Percentiles rank a stretch among this genome's conserved stretches.
Conservation (phyloP, 1,140 invertebrate species). For the Caenorhabditis tropicalis region DNA sequence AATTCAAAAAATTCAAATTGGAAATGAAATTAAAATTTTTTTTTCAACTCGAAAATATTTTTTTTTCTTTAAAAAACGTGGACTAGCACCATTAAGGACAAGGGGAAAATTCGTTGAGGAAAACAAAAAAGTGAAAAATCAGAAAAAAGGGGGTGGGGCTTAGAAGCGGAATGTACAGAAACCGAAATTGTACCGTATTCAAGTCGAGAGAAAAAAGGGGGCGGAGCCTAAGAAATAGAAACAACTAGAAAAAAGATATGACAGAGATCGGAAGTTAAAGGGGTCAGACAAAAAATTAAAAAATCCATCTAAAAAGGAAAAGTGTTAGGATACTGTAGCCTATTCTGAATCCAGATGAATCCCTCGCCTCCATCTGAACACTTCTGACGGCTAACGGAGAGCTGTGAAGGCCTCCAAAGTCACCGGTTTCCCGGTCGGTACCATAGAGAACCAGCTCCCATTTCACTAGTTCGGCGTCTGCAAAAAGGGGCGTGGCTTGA, state of each 20-base stretch:
- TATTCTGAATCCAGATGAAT: neutral
- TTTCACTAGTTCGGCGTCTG: slow-evolving; percentile 58
- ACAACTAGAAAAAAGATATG: neutral
- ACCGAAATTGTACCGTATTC: slow-evolving; percentile 34
- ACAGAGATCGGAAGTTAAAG: neutral
- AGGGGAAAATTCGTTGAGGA: neutral
- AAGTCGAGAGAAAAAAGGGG: neutral
- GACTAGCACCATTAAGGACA: neutral
- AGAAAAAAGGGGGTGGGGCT: neutral
- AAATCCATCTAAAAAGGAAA: neutral
- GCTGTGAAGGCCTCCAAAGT: slow-evolving; percentile 47
- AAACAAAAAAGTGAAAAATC: neutral
- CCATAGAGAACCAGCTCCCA: slow-evolving; percentile 60
- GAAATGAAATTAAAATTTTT: too few relatives aligned
- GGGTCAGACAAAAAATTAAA: neutral
- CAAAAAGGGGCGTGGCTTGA: neutral
- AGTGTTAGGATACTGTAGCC: neutral
- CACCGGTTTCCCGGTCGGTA: slow-evolving; percentile 49
- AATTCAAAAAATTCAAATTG: neutral
- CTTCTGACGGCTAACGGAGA: slow-evolving; percentile 39
- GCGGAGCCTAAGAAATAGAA: neutral
- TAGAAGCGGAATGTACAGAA: slow-evolving; percentile 34
- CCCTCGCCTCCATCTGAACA: slow-evolving; percentile 28
- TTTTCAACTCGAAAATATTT: too few relatives aligned
- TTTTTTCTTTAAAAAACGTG: neutral